phyloP scores from a whole-genome alignment of 2,797 vertebrate genomes.

The Platalea minor region DNA sequence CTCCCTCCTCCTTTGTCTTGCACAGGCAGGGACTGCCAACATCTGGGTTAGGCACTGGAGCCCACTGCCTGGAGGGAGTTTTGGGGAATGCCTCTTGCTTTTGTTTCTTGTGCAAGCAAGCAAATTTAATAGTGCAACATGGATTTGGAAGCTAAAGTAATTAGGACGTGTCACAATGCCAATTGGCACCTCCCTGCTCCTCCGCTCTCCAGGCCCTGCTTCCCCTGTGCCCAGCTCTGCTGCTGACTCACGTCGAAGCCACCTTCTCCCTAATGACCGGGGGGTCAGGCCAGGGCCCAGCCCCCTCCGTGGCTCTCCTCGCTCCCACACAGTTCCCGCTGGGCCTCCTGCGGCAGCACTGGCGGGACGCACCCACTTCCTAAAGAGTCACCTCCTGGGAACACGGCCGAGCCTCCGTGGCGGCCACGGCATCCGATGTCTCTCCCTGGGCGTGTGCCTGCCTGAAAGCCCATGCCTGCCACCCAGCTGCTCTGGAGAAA shows the following conservation, averaged over 20 bases:
- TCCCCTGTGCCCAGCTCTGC: neutral
- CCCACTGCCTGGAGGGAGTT: neutral
- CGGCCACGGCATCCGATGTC: neutral
- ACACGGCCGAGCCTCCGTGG: neutral
- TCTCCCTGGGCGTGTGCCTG: neutral
- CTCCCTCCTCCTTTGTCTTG: neutral
- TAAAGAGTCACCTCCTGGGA: slow-evolving; percentile 56
- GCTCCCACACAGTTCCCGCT: slow-evolving; percentile 34
- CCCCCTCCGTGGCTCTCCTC: neutral
- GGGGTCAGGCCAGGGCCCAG: neutral
- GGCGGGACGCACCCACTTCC: slow-evolving; percentile 48
- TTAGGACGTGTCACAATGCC: neutral
- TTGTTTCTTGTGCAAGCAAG: neutral
- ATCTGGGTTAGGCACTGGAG: neutral
- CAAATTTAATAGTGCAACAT: neutral
- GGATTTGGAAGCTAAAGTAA: neutral
- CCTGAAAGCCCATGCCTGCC: neutral
- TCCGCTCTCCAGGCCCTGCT: neutral
- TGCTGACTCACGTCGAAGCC: slow-evolving; percentile 30
- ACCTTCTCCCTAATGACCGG: neutral
- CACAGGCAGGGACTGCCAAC: neutral
- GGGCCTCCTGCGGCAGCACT: neutral
- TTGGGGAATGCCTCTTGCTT: slow-evolving; percentile 26
- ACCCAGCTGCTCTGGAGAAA: neutral
- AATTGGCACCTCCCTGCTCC: neutral